phyloP scores from a whole-genome alignment of 2,113 vertebrate species.

The Daboia siamensis region DNA sequence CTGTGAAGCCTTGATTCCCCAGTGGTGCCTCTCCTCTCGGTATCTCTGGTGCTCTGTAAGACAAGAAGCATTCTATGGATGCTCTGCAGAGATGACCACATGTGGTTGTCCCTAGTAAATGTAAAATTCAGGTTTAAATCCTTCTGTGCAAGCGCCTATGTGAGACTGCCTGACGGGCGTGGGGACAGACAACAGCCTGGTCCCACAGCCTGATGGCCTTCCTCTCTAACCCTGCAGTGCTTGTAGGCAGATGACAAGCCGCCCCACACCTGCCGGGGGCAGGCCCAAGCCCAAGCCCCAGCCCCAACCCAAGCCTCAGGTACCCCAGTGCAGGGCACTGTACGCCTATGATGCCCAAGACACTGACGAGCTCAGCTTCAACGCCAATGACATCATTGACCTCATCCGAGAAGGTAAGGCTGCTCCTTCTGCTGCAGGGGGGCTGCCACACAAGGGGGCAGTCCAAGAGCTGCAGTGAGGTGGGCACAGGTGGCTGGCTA shows the following conservation, averaged over 20 bases:
- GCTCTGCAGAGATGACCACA: not conserved
- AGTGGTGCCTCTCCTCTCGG: not conserved
- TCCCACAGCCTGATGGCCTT: accelerated
- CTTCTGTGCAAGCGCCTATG: no score
- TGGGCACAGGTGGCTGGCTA: not conserved
- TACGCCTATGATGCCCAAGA: conserved; percentile 98
- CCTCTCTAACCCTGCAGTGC: conserved; percentile 63
- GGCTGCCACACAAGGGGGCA: accelerated
- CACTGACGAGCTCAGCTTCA: conserved; percentile 98
- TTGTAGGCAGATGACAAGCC: conserved; percentile 80
- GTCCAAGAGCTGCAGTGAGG: not conserved
- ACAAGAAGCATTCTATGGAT: no score
- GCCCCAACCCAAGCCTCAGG: conserved; percentile 95
- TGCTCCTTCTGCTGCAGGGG: not conserved
- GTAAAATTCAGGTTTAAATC: not conserved
- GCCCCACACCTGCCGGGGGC: conserved; percentile 87
- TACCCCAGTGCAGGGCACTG: conserved; percentile 93
- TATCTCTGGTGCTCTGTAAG: not conserved
- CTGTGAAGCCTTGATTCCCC: not conserved
- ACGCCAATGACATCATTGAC: conserved; percentile 92
- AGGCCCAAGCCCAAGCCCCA: conserved; percentile 94
- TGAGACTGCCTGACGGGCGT: not conserved
- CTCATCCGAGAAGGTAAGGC: conserved; percentile 89
- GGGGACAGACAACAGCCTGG: accelerated
- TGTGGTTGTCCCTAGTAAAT: not conserved